Evolutionary conservation across 2,113 vertebrate species (phyloP).

Genomic region (Pelobates fuscus): DNA sequence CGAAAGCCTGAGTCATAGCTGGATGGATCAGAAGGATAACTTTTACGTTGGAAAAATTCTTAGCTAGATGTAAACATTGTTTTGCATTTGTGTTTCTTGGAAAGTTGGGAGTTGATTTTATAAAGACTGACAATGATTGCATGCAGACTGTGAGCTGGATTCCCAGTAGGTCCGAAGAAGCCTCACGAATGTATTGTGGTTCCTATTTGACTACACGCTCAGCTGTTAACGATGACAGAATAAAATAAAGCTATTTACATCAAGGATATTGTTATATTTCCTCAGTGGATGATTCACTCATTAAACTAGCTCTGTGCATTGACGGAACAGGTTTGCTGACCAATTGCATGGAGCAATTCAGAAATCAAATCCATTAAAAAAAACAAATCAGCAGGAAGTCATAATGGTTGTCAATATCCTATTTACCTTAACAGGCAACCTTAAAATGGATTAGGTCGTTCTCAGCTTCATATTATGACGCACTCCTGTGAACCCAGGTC

Average conservation of each 20-base stretch:
- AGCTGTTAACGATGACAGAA: not conserved
- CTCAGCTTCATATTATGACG: too few relatives aligned
- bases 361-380: too few relatives aligned
- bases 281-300: too few relatives aligned
- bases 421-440: too few relatives aligned
- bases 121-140: not conserved
- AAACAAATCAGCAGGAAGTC: too few relatives aligned
- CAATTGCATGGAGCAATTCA: too few relatives aligned
- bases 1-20: not conserved
- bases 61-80: not conserved
- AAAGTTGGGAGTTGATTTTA: not conserved
- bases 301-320: too few relatives aligned
- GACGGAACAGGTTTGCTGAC: too few relatives aligned
- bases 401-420: too few relatives aligned
- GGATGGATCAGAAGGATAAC: not conserved
- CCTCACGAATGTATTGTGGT: not conserved
- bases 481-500: too few relatives aligned
- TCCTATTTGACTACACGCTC: not conserved
- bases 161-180: not conserved
- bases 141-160: not conserved
- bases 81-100: conserved; percentile 3
- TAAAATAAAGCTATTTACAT: not conserved
- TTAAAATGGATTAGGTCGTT: too few relatives aligned
- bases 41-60: not conserved
- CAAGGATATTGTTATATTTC: not conserved